Evolutionary conservation across 2,113 vertebrate genomes (phyloP), one percentile per base, ranked within the genome.

Genomic region (Aplodontia rufa): DNA sequence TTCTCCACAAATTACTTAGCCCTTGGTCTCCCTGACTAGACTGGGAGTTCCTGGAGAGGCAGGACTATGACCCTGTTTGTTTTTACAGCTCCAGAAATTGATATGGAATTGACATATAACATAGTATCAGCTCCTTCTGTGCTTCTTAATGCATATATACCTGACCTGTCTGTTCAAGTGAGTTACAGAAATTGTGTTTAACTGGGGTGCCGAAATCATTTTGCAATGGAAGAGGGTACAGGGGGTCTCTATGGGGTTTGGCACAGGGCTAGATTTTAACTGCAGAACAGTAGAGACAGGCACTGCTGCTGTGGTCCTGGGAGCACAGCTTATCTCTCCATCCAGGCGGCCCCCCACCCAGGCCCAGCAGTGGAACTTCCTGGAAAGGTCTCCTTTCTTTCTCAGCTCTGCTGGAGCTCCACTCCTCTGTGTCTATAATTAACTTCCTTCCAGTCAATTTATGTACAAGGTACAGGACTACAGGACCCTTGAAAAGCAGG

Each of bases 311-410:
- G 51, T 58, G 51, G 45, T 60, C 58, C 51, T 45, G 20, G 74
- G 10, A 3, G 35, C 4, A 35, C 30, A 5, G 90, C 88, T 97
- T 96, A 87, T 95, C 97, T 95, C 68, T 79, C 32, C 5, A 8
- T 47, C 87, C 95, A 82, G 87, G 87, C 81, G 17, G 47, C 75
- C 91, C 51, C 84, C 30, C 40, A 24, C 72, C 55, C 68, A n/a
- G 24, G 45, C 51, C 40, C 19, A 76, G 76, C 22, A 62, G 11
- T 4, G 42, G 37, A 16, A 93, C 88, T 96, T 97, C 93, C 94
- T 90, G 88, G 66, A 94, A 94, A 91, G 13, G 32, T 66, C 47
- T 79, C 74, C 62, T 92, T 91, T 87, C 71, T 55, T 87, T 85
- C 32, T 64, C 45, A 72, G 66, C 68, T 88, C 53, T 79, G 58